phyloP scores from a whole-genome alignment of 2,113 vertebrate genomes.

The Dromaius novaehollandiae region DNA sequence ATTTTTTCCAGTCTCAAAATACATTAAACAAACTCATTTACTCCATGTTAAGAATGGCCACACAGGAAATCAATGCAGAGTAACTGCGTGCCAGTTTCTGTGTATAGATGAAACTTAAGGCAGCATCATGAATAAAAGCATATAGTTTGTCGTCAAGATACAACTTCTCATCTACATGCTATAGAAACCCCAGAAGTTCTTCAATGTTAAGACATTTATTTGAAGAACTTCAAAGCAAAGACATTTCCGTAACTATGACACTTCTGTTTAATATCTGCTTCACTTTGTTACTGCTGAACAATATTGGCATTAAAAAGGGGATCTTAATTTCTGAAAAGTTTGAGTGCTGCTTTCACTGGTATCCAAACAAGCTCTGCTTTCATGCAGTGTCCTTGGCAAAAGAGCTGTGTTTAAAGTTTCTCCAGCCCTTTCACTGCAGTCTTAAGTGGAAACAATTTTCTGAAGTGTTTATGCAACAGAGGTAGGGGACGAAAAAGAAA shows the following conservation, averaged over 20 bases:
- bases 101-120: not conserved
- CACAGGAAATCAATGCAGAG: not conserved
- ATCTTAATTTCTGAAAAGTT: conserved; percentile 4
- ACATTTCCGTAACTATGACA: not conserved
- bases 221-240: not conserved
- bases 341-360: conserved; percentile 15
- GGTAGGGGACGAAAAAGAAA: not conserved
- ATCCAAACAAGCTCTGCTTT: conserved; percentile 51
- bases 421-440: conserved; percentile 11
- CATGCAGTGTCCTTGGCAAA: conserved; percentile 53
- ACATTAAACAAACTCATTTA: not conserved
- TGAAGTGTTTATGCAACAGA: conserved; percentile 27
- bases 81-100: not conserved
- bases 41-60: not conserved
- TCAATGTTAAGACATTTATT: not conserved
- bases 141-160: not conserved
- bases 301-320: conserved; percentile 1
- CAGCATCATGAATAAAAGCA: not conserved
- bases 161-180: not conserved
- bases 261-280: not conserved
- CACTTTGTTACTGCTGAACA: not conserved
- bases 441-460: conserved; percentile 41
- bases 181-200: not conserved
- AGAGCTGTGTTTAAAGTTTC: conserved; percentile 14
- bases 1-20: not conserved